A percentile compares a stretch with the other conserved stretches of the same genome.
Evolutionary conservation across 37 sponge, comb jelly and placozoan species (phyloP).

Genomic region (Lycopodina hypogea): DNA sequence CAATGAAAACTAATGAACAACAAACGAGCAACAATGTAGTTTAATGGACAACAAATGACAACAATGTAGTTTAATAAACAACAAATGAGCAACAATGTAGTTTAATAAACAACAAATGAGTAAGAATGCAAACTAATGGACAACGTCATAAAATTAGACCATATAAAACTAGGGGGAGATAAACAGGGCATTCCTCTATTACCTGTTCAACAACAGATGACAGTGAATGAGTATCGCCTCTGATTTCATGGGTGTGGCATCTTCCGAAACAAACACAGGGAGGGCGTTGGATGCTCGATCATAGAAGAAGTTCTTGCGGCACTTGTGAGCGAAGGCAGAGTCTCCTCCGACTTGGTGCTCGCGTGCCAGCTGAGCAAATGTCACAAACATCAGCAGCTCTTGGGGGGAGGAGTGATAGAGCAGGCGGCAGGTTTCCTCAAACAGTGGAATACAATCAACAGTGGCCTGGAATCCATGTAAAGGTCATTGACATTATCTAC

Average conservation of each 20-base stretch:
- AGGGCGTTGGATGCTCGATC: constrained; percentile 61
- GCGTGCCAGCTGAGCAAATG: constrained; percentile 53
- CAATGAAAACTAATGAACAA: too few species aligned
- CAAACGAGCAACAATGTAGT: too few species aligned
- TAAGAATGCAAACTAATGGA: too few species aligned
- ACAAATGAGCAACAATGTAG: too few species aligned
- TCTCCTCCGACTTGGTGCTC: constrained; percentile 34
- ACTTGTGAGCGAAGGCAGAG: constrained; percentile 49
- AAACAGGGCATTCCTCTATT: too few species aligned
- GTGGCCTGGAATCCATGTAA: not conserved
- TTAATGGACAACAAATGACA: too few species aligned
- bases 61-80: too few species aligned
- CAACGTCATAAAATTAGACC: too few species aligned
- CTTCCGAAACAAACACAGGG: constrained; percentile 18
- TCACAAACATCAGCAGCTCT: constrained; percentile 54
- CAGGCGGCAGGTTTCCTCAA: constrained; percentile 64
- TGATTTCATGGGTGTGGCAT: not conserved
- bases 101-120: too few species aligned
- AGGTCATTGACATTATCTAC: too few species aligned
- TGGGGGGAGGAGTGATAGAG: constrained; percentile 51
- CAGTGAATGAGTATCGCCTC: constrained; percentile 44
- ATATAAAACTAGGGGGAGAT: too few species aligned
- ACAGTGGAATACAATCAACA: constrained; percentile 25
- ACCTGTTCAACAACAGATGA: constrained; percentile 63
- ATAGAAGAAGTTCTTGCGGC: constrained; percentile 53